These are phyloP conservation scores for Poeciliopsis paucimaculata DNA, from an alignment of 2,797 vertebrate genomes.

Conservation along the genomic window DNA sequence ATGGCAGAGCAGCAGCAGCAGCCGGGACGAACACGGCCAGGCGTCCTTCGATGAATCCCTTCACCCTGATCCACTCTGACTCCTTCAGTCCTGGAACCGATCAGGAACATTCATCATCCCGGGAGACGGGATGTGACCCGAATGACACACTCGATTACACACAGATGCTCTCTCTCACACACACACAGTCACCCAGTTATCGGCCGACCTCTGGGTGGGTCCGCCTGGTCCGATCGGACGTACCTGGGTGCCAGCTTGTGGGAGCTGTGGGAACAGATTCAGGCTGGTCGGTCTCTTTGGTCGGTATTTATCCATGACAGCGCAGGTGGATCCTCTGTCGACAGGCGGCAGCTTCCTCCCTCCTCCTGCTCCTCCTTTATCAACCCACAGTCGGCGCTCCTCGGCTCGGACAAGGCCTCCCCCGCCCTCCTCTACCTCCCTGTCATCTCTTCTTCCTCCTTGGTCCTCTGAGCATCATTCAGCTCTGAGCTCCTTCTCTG, in stretches of 20 bases:
- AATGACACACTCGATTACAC: constrained; percentile 14
- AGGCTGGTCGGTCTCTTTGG: constrained; percentile 96
- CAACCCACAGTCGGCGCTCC: constrained; percentile 44
- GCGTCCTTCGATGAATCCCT: constrained; percentile 53
- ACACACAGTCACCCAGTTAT: constrained; percentile 35
- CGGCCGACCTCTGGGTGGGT: constrained; percentile 28
- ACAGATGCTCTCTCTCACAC: constrained; percentile 19
- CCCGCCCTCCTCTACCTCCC: constrained; percentile 77
- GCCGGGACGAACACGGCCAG: constrained; percentile 6
- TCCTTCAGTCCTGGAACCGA: not conserved
- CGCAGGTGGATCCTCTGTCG: constrained; percentile 62
- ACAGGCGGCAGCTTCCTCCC: constrained; percentile 60
- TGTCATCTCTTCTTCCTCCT: constrained; percentile 70
- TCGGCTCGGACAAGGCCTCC: constrained; percentile 61
- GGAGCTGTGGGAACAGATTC: constrained; percentile 92
- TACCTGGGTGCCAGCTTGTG: constrained; percentile 93
- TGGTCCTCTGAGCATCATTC: constrained; percentile 87
- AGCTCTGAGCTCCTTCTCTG: constrained; percentile 84
- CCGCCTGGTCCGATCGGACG: constrained; percentile 23
- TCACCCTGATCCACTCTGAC: constrained; percentile 5
- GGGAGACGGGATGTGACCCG: constrained; percentile 16
- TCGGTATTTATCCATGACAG: constrained; percentile 90
- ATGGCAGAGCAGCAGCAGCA: constrained; percentile 20
- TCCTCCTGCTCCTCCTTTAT: constrained; percentile 48
- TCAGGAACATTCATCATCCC: not conserved